These are phyloP conservation scores for Rhizomys pruinosus DNA, from an alignment of 2,113 vertebrate genomes.

Conservation along the genomic window DNA sequence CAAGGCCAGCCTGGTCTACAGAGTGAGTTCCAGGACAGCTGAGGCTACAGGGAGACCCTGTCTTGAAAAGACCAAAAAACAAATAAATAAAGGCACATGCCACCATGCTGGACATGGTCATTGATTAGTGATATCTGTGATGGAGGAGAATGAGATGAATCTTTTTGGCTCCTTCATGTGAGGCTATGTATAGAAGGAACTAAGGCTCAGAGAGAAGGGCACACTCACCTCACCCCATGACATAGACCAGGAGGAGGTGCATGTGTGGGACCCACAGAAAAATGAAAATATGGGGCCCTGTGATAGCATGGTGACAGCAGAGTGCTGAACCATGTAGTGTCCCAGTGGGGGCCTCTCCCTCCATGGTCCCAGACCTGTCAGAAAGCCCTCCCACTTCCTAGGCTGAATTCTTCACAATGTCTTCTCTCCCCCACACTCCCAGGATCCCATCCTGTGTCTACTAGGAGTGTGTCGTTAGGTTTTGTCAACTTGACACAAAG, in stretches of 20 bases:
- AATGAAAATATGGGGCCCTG: neutral
- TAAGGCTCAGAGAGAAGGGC: neutral
- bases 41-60: too few relatives aligned
- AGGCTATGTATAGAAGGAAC: neutral
- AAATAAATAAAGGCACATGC: too few relatives aligned
- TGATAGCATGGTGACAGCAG: neutral
- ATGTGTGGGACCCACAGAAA: neutral
- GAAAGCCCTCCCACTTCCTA: neutral
- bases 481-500: too few relatives aligned
- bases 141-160: too few relatives aligned
- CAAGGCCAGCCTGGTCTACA: too few relatives aligned
- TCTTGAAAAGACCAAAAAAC: too few relatives aligned
- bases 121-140: too few relatives aligned
- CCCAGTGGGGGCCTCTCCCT: neutral
- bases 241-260: neutral
- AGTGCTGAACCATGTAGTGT: neutral
- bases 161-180: neutral
- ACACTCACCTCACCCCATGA: neutral
- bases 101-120: too few relatives aligned
- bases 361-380: too few relatives aligned
- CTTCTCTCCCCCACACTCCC: neutral
- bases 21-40: too few relatives aligned
- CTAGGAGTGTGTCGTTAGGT: neutral
- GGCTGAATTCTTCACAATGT: neutral
- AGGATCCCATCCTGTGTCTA: neutral